Evolutionary conservation across 2,888 invertebrate species (phyloP).

Genomic region (Acleris literana): DNA sequence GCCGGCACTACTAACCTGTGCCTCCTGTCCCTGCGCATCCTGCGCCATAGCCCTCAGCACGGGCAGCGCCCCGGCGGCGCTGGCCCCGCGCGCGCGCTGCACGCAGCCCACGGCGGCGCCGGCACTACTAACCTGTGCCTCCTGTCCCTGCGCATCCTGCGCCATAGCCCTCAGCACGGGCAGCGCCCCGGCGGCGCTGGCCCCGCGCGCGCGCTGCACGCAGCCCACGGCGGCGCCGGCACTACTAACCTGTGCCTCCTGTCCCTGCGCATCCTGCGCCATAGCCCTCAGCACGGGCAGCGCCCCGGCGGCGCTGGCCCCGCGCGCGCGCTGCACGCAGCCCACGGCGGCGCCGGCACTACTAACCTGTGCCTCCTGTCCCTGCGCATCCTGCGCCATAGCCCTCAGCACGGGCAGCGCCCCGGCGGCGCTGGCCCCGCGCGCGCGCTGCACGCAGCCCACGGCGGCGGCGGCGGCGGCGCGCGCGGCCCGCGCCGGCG

Average conservation of each 20-base stretch:
- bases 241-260: no score
- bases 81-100: no score
- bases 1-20: no score
- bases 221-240: no score
- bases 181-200: conserved; percentile 67
- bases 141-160: conserved; percentile 95
- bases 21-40: conserved; percentile 95
- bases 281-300: no score
- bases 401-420: conserved; percentile 97
- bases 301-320: no score
- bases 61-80: no score
- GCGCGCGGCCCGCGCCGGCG: conserved; percentile 54
- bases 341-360: no score
- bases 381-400: conserved; percentile 96
- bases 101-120: no score
- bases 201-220: no score
- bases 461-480: conserved; percentile 87
- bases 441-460: conserved; percentile 97
- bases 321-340: no score
- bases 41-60: conserved; percentile 69
- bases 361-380: conserved; percentile 93
- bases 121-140: no score
- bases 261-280: conserved; percentile 93
- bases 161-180: conserved; percentile 96
- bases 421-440: conserved; percentile 97